phyloP scores from a whole-genome alignment of 2,888 invertebrate genomes.

The Mythimna pallens region DNA sequence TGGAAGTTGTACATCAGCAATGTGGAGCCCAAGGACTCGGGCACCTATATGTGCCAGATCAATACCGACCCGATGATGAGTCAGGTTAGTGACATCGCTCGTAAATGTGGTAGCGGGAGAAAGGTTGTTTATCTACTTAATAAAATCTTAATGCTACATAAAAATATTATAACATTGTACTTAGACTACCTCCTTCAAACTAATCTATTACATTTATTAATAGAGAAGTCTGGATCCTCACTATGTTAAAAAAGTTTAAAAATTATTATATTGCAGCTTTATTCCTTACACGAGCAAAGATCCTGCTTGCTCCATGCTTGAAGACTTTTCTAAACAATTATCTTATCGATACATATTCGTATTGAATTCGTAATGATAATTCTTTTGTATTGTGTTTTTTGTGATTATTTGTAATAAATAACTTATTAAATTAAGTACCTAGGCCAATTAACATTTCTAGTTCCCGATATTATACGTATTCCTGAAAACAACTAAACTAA shows the following conservation, averaged over 20 bases:
- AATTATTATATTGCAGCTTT: neutral
- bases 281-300: too few species aligned
- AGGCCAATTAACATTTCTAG: neutral
- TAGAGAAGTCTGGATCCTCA: neutral
- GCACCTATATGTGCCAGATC: constrained; percentile 98
- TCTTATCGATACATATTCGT: too few species aligned
- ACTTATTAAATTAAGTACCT: neutral
- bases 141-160: neutral
- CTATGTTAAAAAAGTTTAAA: neutral
- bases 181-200: neutral
- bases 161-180: neutral
- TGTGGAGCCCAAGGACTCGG: constrained; percentile 97
- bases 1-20: constrained; percentile 97
- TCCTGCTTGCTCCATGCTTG: too few species aligned
- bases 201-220: neutral
- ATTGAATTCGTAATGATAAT: too few species aligned
- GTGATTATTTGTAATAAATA: too few species aligned
- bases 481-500: constrained; percentile 1
- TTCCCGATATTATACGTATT: neutral
- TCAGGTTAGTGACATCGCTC: constrained; percentile 91
- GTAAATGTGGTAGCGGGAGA: neutral
- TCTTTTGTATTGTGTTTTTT: too few species aligned
- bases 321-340: neutral
- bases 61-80: constrained; percentile 97
- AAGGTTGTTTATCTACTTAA: neutral